Percentiles rank a stretch among this genome's conserved stretches.
Conservation (phyloP, 2,888 invertebrate species). For the Oscheius myriophilus region DNA sequence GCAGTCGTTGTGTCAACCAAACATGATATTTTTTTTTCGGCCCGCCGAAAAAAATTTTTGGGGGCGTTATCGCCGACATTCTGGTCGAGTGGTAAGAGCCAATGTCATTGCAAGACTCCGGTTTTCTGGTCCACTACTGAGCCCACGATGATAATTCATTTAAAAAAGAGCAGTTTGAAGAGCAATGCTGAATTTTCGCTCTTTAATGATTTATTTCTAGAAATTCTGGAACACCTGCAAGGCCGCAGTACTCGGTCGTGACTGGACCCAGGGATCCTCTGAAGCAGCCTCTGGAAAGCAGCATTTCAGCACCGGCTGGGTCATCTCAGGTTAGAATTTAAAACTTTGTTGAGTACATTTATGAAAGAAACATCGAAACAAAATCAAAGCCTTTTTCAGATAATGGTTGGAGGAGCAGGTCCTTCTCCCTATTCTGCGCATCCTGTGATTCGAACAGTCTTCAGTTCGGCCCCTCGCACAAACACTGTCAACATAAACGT, state of each 20-base stretch:
- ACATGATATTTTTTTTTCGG: no score
- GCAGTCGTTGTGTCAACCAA: no score
- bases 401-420: constrained; percentile 29
- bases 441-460: constrained; percentile 33
- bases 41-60: no score
- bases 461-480: constrained; percentile 17
- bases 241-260: constrained; percentile 9
- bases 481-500: constrained; percentile 32
- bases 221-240: background rate
- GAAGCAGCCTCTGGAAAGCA: constrained; percentile 20
- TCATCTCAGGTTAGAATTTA: constrained; percentile 18
- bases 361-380: background rate
- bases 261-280: background rate
- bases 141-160: no score
- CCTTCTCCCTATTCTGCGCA: constrained; percentile 17
- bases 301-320: constrained; percentile 25
- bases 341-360: background rate
- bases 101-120: no score
- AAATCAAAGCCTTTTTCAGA: constrained; percentile 6
- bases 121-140: no score
- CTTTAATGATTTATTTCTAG: no score
- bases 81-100: no score
- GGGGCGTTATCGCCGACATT: no score
- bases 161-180: no score
- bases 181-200: no score